Base-by-base conservation (phyloP, 64 coral and sea anemone species). In the Hydrozoanthus tunicans region DNA sequence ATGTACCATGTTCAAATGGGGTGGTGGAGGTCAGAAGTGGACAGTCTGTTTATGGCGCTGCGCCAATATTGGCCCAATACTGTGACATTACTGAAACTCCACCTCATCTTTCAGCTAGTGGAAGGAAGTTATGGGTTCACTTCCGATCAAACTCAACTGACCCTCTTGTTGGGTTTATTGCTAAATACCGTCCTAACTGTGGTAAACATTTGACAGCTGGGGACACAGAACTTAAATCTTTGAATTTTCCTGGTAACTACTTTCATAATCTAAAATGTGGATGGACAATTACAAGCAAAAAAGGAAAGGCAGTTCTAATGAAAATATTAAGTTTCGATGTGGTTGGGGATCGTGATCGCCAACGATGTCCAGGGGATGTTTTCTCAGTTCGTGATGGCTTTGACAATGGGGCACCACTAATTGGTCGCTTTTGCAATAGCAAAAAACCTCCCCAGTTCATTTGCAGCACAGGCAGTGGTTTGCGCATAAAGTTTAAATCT, bases 141-240 rank as follows among this genome's bases (percentile, higher is more conserved):
- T 96, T 94, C 72, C 90, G 92, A 79, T 96, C 95, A 58, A 96
- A 96, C 76, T 86, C 95, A 24, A 92, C 95, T 23, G 83, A 94
- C 27, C 83, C 95, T 3, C 58, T 90, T 24, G 82, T 94, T 13
- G 95, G 95, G 6, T 89, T 96, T 68, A 77, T 94, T 80, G 93
- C 88, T 27, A 70, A 89, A 23, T 96, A 96, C 8, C 93, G 81
- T 26, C 95, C 95, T 57, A 91, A 77, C 51, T 96, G 95, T 90
- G 92, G 88, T 20, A 82, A 76, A 5, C 67, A 71, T 73, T 56
- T 94, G 32, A 92, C 43, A 9, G 74, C 77, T 53, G 66, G 43
- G 0, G 10, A 70, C 52, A 83, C 90, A 14, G 78, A 83, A 56
- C 51, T 96, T 15, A 94, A 66, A 53, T 94, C 95, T 23, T 64